Conservation (phyloP, 2,113 vertebrate genomes). For the Peromyscus maniculatus region DNA sequence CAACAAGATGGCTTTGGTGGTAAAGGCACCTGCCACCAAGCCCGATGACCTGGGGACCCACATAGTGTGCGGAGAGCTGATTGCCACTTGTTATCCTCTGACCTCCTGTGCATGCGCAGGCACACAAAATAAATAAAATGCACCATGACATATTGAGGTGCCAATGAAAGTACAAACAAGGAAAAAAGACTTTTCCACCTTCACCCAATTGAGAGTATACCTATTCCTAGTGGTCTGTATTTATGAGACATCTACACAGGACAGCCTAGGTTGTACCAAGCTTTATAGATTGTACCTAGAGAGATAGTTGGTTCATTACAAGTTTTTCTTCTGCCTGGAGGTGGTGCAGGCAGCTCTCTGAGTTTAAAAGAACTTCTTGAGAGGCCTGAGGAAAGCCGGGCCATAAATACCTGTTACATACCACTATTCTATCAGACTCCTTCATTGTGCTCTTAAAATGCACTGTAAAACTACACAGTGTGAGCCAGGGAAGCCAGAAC, state of each 20-base stretch:
- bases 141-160: constrained; percentile 21
- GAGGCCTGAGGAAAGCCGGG: neutral
- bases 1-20: neutral
- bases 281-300: neutral
- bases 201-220: no score
- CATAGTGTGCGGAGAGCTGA: neutral
- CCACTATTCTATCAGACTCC: neutral
- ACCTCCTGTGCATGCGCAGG: neutral
- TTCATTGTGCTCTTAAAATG: neutral
- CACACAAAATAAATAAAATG: neutral
- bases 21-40: neutral
- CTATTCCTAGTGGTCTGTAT: neutral
- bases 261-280: neutral
- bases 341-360: neutral
- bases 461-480: neutral
- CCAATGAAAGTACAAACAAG: constrained; percentile 21
- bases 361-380: neutral
- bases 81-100: neutral
- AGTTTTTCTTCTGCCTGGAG: neutral
- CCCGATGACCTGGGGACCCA: neutral
- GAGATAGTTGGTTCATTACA: neutral
- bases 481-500: constrained; percentile 3
- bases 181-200: neutral
- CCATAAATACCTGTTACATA: neutral
- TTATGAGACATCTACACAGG: neutral